Evolutionary conservation across 2,888 invertebrate species (phyloP).

Genomic region (Graphium colonna): DNA sequence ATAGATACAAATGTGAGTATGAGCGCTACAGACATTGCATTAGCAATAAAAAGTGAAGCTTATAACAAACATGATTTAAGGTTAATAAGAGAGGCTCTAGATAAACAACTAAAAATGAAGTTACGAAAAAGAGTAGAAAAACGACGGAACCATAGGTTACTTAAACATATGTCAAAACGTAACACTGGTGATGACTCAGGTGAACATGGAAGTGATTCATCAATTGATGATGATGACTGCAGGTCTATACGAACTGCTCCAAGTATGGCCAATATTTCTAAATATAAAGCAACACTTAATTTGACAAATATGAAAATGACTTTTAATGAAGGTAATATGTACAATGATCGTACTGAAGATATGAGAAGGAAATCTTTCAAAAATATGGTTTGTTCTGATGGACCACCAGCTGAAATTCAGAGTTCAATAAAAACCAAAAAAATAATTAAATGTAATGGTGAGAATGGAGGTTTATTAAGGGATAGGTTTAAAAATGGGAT

Average conservation of each 20-base stretch:
- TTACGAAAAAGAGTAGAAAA: constrained; percentile 47
- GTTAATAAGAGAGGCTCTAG: constrained; percentile 48
- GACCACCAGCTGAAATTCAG: neutral
- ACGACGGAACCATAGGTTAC: constrained; percentile 39
- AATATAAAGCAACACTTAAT: constrained; percentile 35
- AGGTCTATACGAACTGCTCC: constrained; percentile 42
- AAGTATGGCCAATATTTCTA: constrained; percentile 36
- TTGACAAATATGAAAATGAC: constrained; percentile 35
- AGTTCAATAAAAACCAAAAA: neutral
- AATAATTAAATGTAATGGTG: neutral
- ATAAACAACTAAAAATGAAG: constrained; percentile 41
- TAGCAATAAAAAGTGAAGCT: constrained; percentile 45
- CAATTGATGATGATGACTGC: constrained; percentile 58
- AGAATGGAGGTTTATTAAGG: constrained; percentile 34
- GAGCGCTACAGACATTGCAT: constrained; percentile 51
- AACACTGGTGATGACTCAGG: constrained; percentile 50
- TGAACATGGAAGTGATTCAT: constrained; percentile 58
- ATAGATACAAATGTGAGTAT: constrained; percentile 55
- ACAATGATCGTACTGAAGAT: constrained; percentile 41
- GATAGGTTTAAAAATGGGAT: constrained; percentile 52
- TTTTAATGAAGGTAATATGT: constrained; percentile 38
- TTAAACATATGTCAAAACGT: constrained; percentile 15
- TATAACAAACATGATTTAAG: constrained; percentile 51
- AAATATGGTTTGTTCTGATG: constrained; percentile 34
- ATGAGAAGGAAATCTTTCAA: constrained; percentile 41